Conservation (phyloP, 2,113 vertebrate species). For the Psammodynastes pulverulentus region DNA sequence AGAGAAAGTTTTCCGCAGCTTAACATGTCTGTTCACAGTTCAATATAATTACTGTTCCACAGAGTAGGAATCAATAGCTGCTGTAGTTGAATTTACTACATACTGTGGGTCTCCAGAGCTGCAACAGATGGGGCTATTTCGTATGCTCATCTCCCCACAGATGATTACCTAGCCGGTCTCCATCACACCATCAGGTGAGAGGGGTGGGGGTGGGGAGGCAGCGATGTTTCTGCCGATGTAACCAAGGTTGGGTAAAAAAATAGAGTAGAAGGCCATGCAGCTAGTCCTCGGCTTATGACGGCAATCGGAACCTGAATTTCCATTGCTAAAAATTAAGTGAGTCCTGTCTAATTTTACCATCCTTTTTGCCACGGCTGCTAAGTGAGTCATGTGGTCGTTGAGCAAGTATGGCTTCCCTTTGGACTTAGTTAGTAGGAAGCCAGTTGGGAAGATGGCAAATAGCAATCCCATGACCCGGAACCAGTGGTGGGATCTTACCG, state of each 20-base stretch:
- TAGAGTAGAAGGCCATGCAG: background rate
- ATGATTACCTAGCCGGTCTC: slow-evolving; percentile 33
- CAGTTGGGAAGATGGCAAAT: background rate
- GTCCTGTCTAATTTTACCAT: background rate
- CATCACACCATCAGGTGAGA: background rate
- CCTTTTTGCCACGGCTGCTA: background rate
- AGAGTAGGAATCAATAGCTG: slow-evolving; percentile 79
- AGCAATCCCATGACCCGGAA: background rate
- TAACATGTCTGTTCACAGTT: slow-evolving; percentile 66
- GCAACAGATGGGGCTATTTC: slow-evolving; percentile 74
- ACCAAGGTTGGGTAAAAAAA: background rate
- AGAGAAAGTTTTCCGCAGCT: slow-evolving; percentile 67
- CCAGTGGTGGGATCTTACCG: no score
- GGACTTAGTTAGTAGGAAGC: background rate
- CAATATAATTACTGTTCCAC: slow-evolving; percentile 89
- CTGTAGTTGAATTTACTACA: slow-evolving; percentile 78
- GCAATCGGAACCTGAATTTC: background rate
- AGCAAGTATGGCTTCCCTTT: background rate
- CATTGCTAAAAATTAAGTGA: background rate
- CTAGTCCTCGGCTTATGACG: background rate
- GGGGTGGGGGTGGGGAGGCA: accelerated
- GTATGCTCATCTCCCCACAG: slow-evolving; percentile 58
- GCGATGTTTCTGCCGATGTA: background rate
- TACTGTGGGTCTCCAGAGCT: slow-evolving; percentile 76
- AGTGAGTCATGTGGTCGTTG: background rate